Evolutionary conservation across 2,113 vertebrate genomes (phyloP).

Genomic region (Lepus timidus): DNA sequence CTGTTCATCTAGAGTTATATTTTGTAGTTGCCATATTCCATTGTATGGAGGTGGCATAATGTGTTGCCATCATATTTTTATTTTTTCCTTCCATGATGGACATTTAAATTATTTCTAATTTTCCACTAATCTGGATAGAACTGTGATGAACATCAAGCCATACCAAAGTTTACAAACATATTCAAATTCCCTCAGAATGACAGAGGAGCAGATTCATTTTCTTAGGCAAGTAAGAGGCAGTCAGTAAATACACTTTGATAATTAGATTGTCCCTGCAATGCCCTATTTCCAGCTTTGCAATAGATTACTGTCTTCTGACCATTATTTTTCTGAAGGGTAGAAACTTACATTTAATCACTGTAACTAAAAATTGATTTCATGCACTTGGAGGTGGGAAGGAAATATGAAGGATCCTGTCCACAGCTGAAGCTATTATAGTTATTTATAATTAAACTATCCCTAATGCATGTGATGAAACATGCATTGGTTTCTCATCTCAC

Average conservation of each 20-base stretch:
- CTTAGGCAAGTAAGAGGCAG: slow-evolving; percentile 42
- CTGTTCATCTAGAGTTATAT: background rate
- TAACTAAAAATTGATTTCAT: slow-evolving; percentile 69
- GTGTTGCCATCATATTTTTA: background rate
- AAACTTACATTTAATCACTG: slow-evolving; percentile 25
- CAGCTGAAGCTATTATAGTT: background rate
- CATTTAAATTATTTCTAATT: slow-evolving; percentile 39
- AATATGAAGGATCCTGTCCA: slow-evolving; percentile 31
- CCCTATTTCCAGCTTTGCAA: slow-evolving; percentile 28
- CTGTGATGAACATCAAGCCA: slow-evolving; percentile 1
- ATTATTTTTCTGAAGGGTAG: slow-evolving; percentile 54
- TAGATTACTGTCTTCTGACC: slow-evolving; percentile 7
- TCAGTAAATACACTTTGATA: slow-evolving; percentile 40
- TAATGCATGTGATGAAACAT: slow-evolving; percentile 27
- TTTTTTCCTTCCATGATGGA: slow-evolving; percentile 4
- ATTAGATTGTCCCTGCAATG: slow-evolving; percentile 5
- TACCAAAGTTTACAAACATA: background rate
- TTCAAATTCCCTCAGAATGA: background rate
- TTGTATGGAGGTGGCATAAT: background rate
- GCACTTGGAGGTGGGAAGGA: slow-evolving; percentile 13
- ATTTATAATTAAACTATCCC: slow-evolving; percentile 51
- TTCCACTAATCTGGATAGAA: background rate
- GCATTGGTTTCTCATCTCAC: slow-evolving; percentile 44
- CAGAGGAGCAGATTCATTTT: slow-evolving; percentile 11
- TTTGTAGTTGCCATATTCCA: slow-evolving; percentile 5